Conservation (phyloP, 2,888 invertebrate species). For the Cinara cedri region DNA sequence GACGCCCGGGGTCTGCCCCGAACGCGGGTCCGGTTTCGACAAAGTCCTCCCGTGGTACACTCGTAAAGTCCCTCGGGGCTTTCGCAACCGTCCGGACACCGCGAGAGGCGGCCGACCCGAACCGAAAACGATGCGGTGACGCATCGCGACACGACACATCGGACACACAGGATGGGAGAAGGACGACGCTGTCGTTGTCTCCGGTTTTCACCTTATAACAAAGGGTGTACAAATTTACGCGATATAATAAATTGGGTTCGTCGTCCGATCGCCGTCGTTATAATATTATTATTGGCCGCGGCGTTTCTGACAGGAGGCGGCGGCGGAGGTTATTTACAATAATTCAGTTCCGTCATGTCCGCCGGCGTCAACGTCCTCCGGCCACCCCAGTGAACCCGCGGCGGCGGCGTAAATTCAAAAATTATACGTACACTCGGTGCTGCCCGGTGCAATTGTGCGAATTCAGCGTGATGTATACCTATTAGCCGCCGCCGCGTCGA, state of each 20-base stretch:
- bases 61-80: too few species aligned
- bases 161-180: too few species aligned
- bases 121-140: too few species aligned
- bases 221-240: neutral
- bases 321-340: conserved; percentile 2
- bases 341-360: conserved; percentile 17
- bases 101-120: too few species aligned
- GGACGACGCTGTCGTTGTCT: too few species aligned
- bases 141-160: too few species aligned
- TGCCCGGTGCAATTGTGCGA: conserved; percentile 19
- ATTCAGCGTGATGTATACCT: conserved; percentile 13
- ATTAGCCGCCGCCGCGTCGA: conserved; percentile 7
- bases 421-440: neutral
- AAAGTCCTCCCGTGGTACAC: too few species aligned
- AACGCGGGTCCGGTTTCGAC: too few species aligned
- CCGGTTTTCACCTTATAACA: too few species aligned
- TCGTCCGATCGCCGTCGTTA: neutral
- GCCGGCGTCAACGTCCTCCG: conserved; percentile 36
- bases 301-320: neutral
- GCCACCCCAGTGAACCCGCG: conserved; percentile 3
- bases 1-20: too few species aligned
- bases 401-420: neutral
- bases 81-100: too few species aligned
- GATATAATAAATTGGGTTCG: neutral
- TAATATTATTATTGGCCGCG: neutral